These are phyloP conservation scores for Carcina quercana DNA, from an alignment of 2,888 invertebrate species.

Conservation along the genomic window DNA sequence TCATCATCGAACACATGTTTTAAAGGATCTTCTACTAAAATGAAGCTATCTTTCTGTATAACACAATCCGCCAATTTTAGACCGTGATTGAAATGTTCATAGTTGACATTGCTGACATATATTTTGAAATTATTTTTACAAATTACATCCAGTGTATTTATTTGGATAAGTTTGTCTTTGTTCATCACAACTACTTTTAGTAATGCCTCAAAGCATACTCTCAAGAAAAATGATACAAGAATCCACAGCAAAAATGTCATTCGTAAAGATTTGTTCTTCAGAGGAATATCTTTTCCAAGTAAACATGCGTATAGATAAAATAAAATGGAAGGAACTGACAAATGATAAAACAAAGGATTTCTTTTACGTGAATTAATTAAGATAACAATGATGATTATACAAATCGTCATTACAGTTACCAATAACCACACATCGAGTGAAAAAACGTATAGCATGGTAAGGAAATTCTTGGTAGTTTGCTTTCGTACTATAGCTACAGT, in stretches of 20 bases:
- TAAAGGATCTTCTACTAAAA: neutral
- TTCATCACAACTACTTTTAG: slow-evolving; percentile 1
- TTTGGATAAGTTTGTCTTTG: slow-evolving; percentile 4
- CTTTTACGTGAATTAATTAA: neutral
- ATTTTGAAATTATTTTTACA: slow-evolving; percentile 3
- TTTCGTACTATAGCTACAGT: slow-evolving; percentile 3
- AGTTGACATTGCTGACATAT: slow-evolving; percentile 2
- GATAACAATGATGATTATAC: neutral
- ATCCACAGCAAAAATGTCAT: slow-evolving; percentile 4
- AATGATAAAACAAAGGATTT: too few relatives aligned
- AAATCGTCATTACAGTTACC: neutral
- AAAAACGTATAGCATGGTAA: slow-evolving; percentile 4
- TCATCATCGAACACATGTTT: neutral
- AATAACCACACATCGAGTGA: neutral
- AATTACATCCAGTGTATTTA: slow-evolving; percentile 4
- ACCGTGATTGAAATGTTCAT: neutral
- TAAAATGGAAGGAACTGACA: neutral
- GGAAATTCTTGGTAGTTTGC: neutral
- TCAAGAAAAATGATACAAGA: slow-evolving; percentile 4
- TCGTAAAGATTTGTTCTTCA: neutral
- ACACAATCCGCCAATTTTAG: neutral
- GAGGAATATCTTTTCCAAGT: slow-evolving; percentile 2
- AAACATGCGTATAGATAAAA: neutral
- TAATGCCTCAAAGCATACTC: slow-evolving; percentile 3
- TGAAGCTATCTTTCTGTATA: neutral